Percentiles rank a stretch among this genome's conserved stretches.
phyloP scores from a whole-genome alignment of 2,888 invertebrate genomes.

The Erpobdella octoculata region DNA sequence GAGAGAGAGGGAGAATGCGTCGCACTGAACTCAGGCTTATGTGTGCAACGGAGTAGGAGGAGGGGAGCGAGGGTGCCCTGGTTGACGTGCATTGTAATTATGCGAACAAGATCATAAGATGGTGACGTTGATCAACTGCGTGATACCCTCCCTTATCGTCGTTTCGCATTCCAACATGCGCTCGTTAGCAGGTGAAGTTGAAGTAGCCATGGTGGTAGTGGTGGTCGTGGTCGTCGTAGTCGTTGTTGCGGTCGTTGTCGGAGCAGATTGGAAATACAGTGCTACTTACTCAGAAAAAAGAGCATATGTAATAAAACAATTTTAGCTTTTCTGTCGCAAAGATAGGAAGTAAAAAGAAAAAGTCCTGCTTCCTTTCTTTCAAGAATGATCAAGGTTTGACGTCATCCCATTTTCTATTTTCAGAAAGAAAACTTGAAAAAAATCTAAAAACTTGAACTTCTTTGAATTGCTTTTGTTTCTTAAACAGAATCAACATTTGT shows the following conservation, averaged over 20 bases:
- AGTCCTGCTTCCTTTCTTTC: too few relatives aligned
- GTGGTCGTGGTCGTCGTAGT: neutral
- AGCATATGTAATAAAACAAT: too few relatives aligned
- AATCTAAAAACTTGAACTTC: too few relatives aligned
- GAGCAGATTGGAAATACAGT: neutral
- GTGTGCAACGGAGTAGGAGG: neutral
- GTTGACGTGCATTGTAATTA: conserved; percentile 2
- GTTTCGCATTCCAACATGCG: neutral
- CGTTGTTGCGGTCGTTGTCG: neutral
- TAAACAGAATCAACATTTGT: too few relatives aligned
- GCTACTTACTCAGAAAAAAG: too few relatives aligned
- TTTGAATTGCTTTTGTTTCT: too few relatives aligned
- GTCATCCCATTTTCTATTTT: too few relatives aligned
- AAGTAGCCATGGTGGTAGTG: neutral
- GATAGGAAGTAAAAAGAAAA: too few relatives aligned
- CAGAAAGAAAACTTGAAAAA: too few relatives aligned
- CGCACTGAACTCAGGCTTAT: neutral
- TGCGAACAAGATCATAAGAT: neutral
- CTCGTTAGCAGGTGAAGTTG: neutral
- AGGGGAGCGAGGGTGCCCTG: neutral
- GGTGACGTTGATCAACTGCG: neutral
- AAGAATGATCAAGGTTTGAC: too few relatives aligned
- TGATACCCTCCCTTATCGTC: neutral
- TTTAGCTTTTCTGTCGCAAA: too few relatives aligned
- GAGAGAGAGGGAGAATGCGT: neutral